Evolutionary conservation across 92 coral and sea anemone species (phyloP), one percentile per base, ranked within the genome.

Genomic region (Siderastrea radians): DNA sequence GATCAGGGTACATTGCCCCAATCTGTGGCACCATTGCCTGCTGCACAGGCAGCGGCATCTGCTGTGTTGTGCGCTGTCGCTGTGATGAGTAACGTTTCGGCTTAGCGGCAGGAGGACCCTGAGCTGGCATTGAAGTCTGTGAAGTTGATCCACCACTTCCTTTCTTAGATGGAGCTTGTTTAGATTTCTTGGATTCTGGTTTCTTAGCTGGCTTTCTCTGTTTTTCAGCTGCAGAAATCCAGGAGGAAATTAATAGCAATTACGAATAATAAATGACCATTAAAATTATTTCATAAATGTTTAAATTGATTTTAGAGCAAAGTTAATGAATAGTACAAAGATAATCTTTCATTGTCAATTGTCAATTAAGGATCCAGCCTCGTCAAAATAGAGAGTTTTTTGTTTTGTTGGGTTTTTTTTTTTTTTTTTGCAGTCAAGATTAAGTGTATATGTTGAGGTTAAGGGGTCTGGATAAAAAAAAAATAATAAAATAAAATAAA

Each of bases 1-100:
- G 94, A 10, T 90, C 93, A 44, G 93, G 87, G 57, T 90, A 75
- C 49, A 68, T 91, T 11, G 93, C 68, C 46, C 93, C 88, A 77
- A 94, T 82, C 77, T 95, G 98, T 17, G 94, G 93, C 67, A 75
- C 88, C 75, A 88, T 82, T 10, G 96, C 54, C 72, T 95, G 96
- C 17, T 80, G 78, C 6, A 81, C 78, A 13, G 84, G 74, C 15
- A 85, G 92, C 4, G 86, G 89, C 49, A 80, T 77, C 58, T 81
- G 98, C 46, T 95, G 98, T 55, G 93, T 74, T 7, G 85, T 90
- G 68, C 96, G 89, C 85, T 97, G 99, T n/a, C 99, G 92, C 74
- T 95, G 99, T 51, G 98, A 92, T 14, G 99, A 97, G 80, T 97
- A 97, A 0, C 99, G 94, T 87, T 97, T 97, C 26, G 94, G 93